A percentile compares a stretch with the other conserved stretches of the same genome.
These are phyloP conservation scores for Drosophila trichaetosa DNA, from an alignment of 2,888 invertebrate genomes.

Conservation along the genomic window DNA sequence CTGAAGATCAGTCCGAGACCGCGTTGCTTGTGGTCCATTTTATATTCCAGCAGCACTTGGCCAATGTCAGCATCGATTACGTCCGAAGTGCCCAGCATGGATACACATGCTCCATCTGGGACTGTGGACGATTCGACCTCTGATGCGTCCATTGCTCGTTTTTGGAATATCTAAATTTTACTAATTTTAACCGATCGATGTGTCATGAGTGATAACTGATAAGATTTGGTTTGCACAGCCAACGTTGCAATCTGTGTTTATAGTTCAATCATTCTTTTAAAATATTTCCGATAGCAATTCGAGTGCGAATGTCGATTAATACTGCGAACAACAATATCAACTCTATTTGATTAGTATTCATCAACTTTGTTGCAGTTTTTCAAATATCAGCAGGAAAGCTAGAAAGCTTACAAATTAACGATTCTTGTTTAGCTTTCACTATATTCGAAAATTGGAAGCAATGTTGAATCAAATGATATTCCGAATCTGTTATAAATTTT, in stretches of 20 bases:
- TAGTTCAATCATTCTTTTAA: neutral
- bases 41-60: conserved; percentile 87
- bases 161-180: no score
- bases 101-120: conserved; percentile 7
- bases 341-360: neutral
- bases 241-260: neutral
- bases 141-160: neutral
- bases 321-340: neutral
- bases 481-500: neutral
- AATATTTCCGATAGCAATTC: conserved; percentile 6
- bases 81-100: accelerated
- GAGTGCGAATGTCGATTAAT: neutral
- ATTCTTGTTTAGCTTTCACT: neutral
- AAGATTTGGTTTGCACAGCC: neutral
- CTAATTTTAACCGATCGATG: neutral
- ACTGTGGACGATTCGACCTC: neutral
- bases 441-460: neutral
- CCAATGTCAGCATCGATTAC: neutral
- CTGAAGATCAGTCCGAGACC: conserved; percentile 95
- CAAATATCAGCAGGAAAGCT: no score
- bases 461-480: neutral
- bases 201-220: neutral
- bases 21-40: conserved; percentile 92
- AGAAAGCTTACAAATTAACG: neutral
- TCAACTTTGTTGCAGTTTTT: neutral